Evolutionary conservation across 2,113 vertebrate genomes (phyloP), one percentile per base, ranked within the genome.

Genomic region (Mesoclemmys tuberculata): DNA sequence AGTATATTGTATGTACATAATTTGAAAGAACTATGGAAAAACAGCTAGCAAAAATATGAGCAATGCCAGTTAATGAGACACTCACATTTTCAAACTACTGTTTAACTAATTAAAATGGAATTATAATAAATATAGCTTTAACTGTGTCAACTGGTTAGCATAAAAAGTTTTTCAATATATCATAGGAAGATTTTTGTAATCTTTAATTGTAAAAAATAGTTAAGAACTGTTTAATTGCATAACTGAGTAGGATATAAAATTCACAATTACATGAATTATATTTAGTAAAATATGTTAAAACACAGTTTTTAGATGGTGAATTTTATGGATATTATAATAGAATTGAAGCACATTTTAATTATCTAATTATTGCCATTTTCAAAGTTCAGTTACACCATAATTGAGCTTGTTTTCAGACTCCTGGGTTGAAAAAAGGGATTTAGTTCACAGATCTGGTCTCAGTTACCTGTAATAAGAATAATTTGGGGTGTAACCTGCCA

Each of bases 221-320:
- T 91, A 55, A 96, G 97, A 97, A 98, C 95, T 96, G 96, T 95
- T 98, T 98, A 98, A 98, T 98, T 98, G 96, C 97, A 96, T 96
- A 97, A 97, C 95, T 97, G 97, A 95, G 97, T 98, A 91, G 88
- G 94, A 95, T 96, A 98, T 98, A 98, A 98, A 98, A 97, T 97
- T 98, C 85, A 97, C 96, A 58, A 96, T 97, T 97, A 97, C 96
- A 95, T 98, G 90, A 98, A 96, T 98, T 98, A 98, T 98, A 98
- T 96, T 97, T 97, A 97, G 95, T 94, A 97, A 98, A 98, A 98
- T 98, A 98, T 97, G 98, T 98, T 98, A 98, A 98, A 98, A 98
- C 96, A 92, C 97, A 98, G 97, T 80, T 98, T 98, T 89, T 95
- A 96, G 83, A 97, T 89, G 93, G 96, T 93, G 89, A 92, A 92